These are phyloP conservation scores for Hippopotamus amphibius DNA, from an alignment of 2,113 vertebrate species.

Conservation along the genomic window DNA sequence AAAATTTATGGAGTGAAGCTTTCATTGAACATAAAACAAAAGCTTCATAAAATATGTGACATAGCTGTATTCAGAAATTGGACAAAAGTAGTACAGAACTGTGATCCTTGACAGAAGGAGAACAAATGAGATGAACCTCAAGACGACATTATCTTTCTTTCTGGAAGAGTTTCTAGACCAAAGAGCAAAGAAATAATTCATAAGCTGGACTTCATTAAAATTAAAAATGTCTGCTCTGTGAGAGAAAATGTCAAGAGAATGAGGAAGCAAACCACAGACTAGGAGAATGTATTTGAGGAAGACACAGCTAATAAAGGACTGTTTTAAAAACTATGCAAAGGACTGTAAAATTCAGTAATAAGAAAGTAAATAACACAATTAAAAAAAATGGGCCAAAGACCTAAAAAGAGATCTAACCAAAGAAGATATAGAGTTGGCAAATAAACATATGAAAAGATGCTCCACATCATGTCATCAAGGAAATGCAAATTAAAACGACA, in stretches of 20 bases:
- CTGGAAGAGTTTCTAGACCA: neutral
- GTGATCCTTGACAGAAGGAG: neutral
- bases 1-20: neutral
- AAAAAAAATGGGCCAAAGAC: neutral
- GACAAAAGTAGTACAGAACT: neutral
- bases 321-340: neutral
- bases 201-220: conserved; percentile 7
- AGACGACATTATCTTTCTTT: neutral
- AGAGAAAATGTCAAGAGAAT: neutral
- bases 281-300: neutral
- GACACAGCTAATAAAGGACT: neutral
- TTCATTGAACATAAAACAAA: neutral
- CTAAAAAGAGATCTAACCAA: neutral
- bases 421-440: neutral
- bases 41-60: neutral
- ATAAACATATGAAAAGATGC: neutral
- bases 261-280: neutral
- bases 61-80: neutral
- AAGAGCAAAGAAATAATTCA: neutral
- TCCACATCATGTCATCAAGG: neutral
- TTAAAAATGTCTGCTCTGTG: neutral
- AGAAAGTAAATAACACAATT: neutral
- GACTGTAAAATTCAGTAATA: neutral
- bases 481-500: neutral
- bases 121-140: neutral